Percentiles rank a stretch among this genome's conserved stretches.
These are phyloP conservation scores for Mythimna pallens DNA, from an alignment of 2,888 invertebrate genomes.

Conservation along the genomic window DNA sequence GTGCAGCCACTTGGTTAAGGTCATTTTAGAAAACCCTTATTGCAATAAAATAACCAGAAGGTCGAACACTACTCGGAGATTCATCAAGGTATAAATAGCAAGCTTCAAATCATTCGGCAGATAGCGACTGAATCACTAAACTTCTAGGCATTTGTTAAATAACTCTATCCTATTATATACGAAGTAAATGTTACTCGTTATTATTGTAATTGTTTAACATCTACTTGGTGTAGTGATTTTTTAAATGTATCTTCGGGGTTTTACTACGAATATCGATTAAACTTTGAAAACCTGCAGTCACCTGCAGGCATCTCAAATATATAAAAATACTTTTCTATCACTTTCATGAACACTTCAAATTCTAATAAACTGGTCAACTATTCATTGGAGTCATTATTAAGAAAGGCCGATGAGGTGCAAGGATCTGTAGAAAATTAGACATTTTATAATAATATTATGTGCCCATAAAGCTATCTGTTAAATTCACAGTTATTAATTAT, in stretches of 20 bases:
- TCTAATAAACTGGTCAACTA: slow-evolving; percentile 85
- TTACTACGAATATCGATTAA: slow-evolving; percentile 72
- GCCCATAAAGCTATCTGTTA: slow-evolving; percentile 63
- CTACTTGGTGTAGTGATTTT: slow-evolving; percentile 57
- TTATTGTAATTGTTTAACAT: slow-evolving; percentile 57
- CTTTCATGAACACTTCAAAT: slow-evolving; percentile 88
- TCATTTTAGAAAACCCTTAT: slow-evolving; percentile 21
- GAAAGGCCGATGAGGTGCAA: slow-evolving; percentile 70
- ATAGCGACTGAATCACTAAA: slow-evolving; percentile 55
- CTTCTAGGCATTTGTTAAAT: slow-evolving; percentile 39
- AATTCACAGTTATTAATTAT: slow-evolving; percentile 58
- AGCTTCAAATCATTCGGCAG: slow-evolving; percentile 39
- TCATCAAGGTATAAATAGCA: slow-evolving; percentile 59
- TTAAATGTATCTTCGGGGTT: slow-evolving; percentile 65
- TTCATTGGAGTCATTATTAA: slow-evolving; percentile 73
- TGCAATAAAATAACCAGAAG: slow-evolving; percentile 35
- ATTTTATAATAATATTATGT: slow-evolving; percentile 51
- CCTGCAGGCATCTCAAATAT: slow-evolving; percentile 81
- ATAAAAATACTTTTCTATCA: slow-evolving; percentile 89
- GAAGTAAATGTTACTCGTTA: slow-evolving; percentile 42
- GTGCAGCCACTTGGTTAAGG: background rate
- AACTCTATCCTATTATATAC: slow-evolving; percentile 36
- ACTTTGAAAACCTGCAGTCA: slow-evolving; percentile 76
- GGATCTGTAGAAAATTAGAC: slow-evolving; percentile 66
- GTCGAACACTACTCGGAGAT: slow-evolving; percentile 59